A percentile compares a stretch with the other conserved stretches of the same genome.
These are phyloP conservation scores for Okapia johnstoni DNA, from an alignment of 2,113 vertebrate genomes.

Conservation along the genomic window DNA sequence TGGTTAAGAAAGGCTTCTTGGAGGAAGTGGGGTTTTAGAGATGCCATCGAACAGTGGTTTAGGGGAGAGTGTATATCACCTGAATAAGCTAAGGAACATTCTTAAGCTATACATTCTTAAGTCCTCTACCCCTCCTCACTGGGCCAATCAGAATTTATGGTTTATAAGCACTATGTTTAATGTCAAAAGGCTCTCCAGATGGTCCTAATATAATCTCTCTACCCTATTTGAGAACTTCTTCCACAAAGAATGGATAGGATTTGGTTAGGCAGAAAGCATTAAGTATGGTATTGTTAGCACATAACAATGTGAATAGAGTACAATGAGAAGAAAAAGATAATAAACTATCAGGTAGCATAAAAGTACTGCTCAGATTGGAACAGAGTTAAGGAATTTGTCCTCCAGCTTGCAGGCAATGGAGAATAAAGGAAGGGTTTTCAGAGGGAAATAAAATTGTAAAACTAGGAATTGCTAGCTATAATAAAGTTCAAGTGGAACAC, in stretches of 20 bases:
- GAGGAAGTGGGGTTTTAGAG: not conserved
- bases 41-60: not conserved
- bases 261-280: not conserved
- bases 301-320: not conserved
- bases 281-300: not conserved
- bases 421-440: not conserved
- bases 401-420: not conserved
- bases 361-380: not conserved
- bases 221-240: not conserved
- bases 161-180: not conserved
- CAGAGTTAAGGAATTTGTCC: not conserved
- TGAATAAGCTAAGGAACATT: not conserved
- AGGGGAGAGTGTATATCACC: not conserved
- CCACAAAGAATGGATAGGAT: not conserved
- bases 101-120: not conserved
- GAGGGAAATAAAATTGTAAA: not conserved
- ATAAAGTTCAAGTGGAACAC: not conserved
- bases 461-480: not conserved
- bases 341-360: not conserved
- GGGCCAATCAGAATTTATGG: not conserved
- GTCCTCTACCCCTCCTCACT: not conserved
- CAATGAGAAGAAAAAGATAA: not conserved
- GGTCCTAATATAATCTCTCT: not conserved
- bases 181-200: not conserved
- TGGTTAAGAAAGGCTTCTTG: not conserved